Percentiles rank a stretch among this genome's conserved stretches.
phyloP scores from a whole-genome alignment of 2,797 vertebrate genomes.

The Silurus aristotelis region DNA sequence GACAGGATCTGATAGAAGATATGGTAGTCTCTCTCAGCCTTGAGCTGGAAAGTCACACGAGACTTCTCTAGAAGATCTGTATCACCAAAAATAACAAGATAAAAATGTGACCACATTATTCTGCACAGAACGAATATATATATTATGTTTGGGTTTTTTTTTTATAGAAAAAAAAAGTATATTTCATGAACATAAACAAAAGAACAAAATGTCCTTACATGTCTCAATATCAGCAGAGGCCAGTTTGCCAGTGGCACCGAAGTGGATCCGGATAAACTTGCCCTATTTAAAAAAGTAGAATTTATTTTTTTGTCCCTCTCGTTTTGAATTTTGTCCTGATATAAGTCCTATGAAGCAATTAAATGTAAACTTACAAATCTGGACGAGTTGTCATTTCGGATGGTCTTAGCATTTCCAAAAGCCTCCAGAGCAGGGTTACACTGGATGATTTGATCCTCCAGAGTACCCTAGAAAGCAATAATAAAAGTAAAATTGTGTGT shows the following conservation, averaged over 20 bases:
- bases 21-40: constrained; percentile 84
- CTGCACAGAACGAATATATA: neutral
- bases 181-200: too few relatives aligned
- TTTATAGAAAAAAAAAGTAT: too few relatives aligned
- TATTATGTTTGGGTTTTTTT: neutral
- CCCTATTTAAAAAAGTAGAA: constrained; percentile 59
- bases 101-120: constrained; percentile 51
- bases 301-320: neutral
- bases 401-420: constrained; percentile 82
- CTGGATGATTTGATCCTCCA: constrained; percentile 75
- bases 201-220: constrained; percentile 70
- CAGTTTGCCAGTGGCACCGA: constrained; percentile 82
- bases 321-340: neutral
- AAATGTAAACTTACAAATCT: constrained; percentile 73
- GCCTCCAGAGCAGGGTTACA: constrained; percentile 81
- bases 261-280: constrained; percentile 89
- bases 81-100: constrained; percentile 62
- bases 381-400: constrained; percentile 84
- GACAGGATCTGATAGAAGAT: constrained; percentile 85
- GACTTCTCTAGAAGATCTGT: constrained; percentile 85
- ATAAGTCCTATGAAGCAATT: neutral
- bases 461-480: constrained; percentile 67
- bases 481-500: neutral
- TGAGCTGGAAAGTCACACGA: constrained; percentile 84
- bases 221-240: constrained; percentile 84